Base-by-base conservation (phyloP, 2,113 vertebrate genomes). In the Clarias macrocephalus region DNA sequence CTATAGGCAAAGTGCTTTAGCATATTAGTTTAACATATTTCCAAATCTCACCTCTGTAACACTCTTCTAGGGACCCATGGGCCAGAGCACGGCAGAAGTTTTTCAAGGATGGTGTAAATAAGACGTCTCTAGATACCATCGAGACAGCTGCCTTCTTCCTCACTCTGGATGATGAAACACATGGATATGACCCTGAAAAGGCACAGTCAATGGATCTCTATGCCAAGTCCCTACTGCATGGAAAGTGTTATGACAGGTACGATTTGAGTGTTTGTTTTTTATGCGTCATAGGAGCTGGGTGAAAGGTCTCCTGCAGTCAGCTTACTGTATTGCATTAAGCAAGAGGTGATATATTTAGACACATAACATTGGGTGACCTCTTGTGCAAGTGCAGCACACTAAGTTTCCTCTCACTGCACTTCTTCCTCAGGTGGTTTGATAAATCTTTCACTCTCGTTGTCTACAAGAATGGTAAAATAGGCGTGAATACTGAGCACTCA, bases 111-210 rank as follows among this genome's bases (percentile, higher is more conserved):
- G 96, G 97, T 18, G 93, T 87, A 87, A 99, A 99, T 93, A 96
- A 93, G 90, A 79, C 1, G 0, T 92, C 98, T 0, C 91, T 99
- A 89, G 97, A 97, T 0, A 89, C 94, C 84, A 94, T 99, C 0
- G 98, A 99, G 90, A 95, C 96, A 0, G 96, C 96, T 0, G 96
- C 97, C 3, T 99, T 99, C 94, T 99, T 99, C 63, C 87, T 99
- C 68, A 91, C 96, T 0, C 89, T 99, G 88, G 97, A 99, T 0
- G 95, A 97, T 19, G 96, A 98, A 2, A 92, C 94, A 0, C 96
- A 96, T 3, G 93, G 94, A 88, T 97, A 95, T 2, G 90, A 93
- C 70, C 89, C 92, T 0, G 91, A 92, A 1, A 92, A 79, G 0
- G 92, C 91, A 56, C 89, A 91, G 76, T 97, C 96, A 19, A 93